phyloP scores from a whole-genome alignment of 2,113 vertebrate genomes.

The Ageneiosus marmoratus region DNA sequence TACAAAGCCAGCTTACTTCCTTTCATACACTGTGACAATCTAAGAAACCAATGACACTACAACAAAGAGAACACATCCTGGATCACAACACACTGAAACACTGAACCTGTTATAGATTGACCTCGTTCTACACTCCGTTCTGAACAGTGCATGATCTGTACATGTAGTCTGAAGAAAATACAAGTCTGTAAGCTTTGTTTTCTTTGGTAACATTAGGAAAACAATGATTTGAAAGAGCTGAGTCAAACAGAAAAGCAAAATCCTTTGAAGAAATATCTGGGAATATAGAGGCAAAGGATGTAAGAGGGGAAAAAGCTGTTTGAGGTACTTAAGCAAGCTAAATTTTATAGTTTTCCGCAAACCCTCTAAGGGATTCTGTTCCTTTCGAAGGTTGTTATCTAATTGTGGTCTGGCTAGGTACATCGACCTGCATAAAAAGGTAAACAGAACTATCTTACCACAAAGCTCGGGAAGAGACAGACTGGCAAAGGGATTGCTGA shows the following conservation, averaged over 20 bases:
- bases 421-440: conserved; percentile 61
- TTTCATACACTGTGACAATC: neutral
- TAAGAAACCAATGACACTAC: neutral
- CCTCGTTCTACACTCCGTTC: neutral
- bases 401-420: conserved; percentile 59
- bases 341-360: conserved; percentile 34
- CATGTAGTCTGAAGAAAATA: neutral
- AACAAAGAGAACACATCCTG: neutral
- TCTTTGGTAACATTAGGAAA: neutral
- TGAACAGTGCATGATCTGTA: neutral
- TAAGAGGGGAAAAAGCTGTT: conserved; percentile 29
- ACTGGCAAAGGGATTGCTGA: conserved; percentile 59
- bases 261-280: conserved; percentile 30
- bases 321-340: conserved; percentile 55
- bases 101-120: neutral
- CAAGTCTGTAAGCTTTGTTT: neutral
- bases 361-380: conserved; percentile 55
- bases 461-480: conserved; percentile 44
- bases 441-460: conserved; percentile 63
- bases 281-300: conserved; percentile 10
- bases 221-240: neutral
- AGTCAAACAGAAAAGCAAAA: conserved; percentile 17
- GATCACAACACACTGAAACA: neutral
- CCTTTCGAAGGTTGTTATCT: conserved; percentile 58
- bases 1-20: neutral